phyloP scores from a whole-genome alignment of 2,797 vertebrate genomes.

The Notoglanidium macrostoma region DNA sequence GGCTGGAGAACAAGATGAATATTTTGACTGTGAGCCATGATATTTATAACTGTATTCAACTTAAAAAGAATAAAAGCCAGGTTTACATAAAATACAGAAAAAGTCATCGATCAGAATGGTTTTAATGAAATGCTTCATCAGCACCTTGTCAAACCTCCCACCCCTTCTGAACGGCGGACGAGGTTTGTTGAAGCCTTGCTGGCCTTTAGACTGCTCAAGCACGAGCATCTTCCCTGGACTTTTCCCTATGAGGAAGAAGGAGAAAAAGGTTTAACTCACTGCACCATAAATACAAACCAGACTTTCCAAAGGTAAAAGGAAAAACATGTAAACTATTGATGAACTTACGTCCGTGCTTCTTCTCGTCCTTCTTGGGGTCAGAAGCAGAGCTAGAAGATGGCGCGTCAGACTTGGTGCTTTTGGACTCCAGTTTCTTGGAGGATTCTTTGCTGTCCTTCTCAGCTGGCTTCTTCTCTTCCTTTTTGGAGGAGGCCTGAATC shows the following conservation, averaged over 20 bases:
- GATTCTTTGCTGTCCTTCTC: constrained; percentile 89
- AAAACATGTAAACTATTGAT: background rate
- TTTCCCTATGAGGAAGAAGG: constrained; percentile 66
- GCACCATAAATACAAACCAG: background rate
- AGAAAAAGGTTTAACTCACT: background rate
- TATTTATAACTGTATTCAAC: background rate
- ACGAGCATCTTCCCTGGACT: constrained; percentile 85
- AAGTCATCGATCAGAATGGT: background rate
- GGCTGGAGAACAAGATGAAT: constrained; percentile 60
- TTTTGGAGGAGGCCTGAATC: constrained; percentile 81
- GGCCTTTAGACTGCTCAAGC: constrained; percentile 82
- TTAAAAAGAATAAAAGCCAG: background rate
- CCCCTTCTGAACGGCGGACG: constrained; percentile 84
- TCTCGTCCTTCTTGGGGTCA: constrained; percentile 89
- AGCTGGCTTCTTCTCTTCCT: constrained; percentile 90
- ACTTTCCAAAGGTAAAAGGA: background rate
- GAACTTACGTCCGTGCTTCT: constrained; percentile 86
- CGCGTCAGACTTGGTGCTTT: constrained; percentile 81
- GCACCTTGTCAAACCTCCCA: constrained; percentile 89
- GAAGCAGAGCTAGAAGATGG: constrained; percentile 73
- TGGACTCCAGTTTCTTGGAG: constrained; percentile 84
- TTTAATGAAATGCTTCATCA: background rate
- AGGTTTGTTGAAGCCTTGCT: constrained; percentile 75
- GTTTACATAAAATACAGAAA: constrained; percentile 12
- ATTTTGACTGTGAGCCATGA: background rate